Evolutionary conservation across 2,888 invertebrate species (phyloP), one percentile per base, ranked within the genome.

Genomic region (Hetaerina titia): DNA sequence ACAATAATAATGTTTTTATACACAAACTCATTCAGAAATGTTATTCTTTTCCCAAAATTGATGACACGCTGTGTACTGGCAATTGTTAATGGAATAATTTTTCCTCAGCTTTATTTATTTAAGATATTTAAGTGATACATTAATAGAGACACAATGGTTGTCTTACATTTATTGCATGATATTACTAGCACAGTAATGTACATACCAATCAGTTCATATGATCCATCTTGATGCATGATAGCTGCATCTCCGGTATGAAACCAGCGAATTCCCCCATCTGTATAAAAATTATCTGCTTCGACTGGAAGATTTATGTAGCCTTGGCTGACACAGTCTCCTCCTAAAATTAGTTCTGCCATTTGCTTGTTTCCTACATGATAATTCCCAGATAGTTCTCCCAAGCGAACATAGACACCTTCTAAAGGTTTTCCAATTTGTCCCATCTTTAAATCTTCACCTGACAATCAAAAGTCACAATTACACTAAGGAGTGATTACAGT

Each of bases 201-300:
- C 81, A 31, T 81, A 81, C 81, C 81, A 81, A 81, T n/a, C 25
- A 81, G 25, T 81, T 81, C 81, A 81, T 13, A 81, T 81, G 81
- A 81, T 81, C 81, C 81, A 81, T 81, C 81, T 31, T 31, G 8
- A 31, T 31, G 81, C 81, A 31, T 81, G n/a, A 25, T 25, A 11
- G 25, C 81, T 31, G 31, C 31, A 31, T 81, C 81, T 13, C 81
- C 81, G 1, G 81, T 81, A 81, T 15, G 81, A 81, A 81, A 25
- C 81, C 81, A 81, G 81, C 15, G 81, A 81, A 31, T 81, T 15
- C 15, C 81, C 31, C 81, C 81, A 81, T 81, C 81, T 15, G 13
- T n/a, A 81, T 31, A 81, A 81, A 15, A 81, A 31, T 81, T 31
- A 11, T 31, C 31, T 31, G 9, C 11, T 11, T 31, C 8, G 31